Evolutionary conservation across 2,888 invertebrate species (phyloP), one percentile per base, ranked within the genome.

Genomic region (Tipula helvola): DNA sequence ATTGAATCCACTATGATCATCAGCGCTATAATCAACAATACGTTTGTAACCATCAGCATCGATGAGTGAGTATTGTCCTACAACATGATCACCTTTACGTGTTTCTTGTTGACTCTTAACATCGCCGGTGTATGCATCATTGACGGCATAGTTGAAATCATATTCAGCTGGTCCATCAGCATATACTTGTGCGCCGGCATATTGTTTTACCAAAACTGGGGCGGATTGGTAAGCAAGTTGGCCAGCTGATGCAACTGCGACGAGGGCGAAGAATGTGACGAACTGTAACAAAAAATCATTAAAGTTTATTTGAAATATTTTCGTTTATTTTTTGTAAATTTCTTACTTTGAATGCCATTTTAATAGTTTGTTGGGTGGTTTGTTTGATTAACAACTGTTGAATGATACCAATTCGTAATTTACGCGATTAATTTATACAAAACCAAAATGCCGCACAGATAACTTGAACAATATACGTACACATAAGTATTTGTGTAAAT

Each of bases 1-100:
- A 89, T 93, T 93, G 90, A 93, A 93, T 86, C 93, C 93, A 88
- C 92, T 92, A 88, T 92, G 92, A 36, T 92, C 91, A 89, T 93
- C 93, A 84, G 93, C 92, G 83, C 92, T 92, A 89, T 93, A 93
- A 88, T 93, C 92, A 57, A 93, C 93, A 85, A 91, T 92, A 87
- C 93, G 91, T 88, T 92, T 91, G 88, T 91, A 92, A 44, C 93
- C 93, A 90, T 93, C 93, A 88, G 93, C 89, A 89, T 93, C 93
- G 88, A 93, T 89, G 84, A 93, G 89, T 10, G 92, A 91, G 89
- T 93, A 93, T 89, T 92, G 91, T 12, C 93, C 93, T 86, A 93
- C 92, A 16, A 93, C 93, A 87, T 91, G 90, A 88, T 93, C 93
- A 71, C 93, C 93, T 88, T 92, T 91, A 87, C 93, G 92, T 1